A percentile compares a stretch with the other conserved stretches of the same genome.
Conservation (phyloP, 2,113 vertebrate genomes). For the Numida meleagris region DNA sequence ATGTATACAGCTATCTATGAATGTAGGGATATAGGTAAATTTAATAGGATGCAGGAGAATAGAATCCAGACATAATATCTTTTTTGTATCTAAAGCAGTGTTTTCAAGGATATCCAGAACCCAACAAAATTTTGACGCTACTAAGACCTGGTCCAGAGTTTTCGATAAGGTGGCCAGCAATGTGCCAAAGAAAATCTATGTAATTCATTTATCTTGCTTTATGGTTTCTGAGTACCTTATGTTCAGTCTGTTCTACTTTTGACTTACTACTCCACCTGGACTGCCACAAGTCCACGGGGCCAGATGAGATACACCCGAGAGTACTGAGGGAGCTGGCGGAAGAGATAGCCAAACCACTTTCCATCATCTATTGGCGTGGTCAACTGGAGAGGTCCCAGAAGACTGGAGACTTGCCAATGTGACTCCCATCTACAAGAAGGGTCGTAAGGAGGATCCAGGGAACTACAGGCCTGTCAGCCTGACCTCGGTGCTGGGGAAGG, state of each 20-base stretch:
- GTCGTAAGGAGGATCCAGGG: too few species aligned
- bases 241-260: background rate
- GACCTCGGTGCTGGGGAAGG: too few species aligned
- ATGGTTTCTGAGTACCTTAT: background rate
- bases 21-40: background rate
- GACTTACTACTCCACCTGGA: too few species aligned
- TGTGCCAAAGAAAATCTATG: background rate
- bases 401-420: too few species aligned
- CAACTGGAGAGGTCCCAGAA: too few species aligned
- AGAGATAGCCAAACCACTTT: too few species aligned
- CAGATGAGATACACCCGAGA: too few species aligned
- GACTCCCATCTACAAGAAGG: too few species aligned
- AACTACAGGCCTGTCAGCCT: too few species aligned
- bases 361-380: too few species aligned
- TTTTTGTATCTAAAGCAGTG: background rate
- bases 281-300: too few species aligned
- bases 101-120: background rate
- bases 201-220: background rate
- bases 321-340: too few species aligned
- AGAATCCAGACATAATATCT: background rate
- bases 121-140: background rate
- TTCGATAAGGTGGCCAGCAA: background rate
- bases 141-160: background rate
- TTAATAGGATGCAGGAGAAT: background rate
- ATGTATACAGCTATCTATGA: background rate